These are phyloP conservation scores for Diachasma alloeum DNA, from an alignment of 1,140 invertebrate species.

Conservation along the genomic window DNA sequence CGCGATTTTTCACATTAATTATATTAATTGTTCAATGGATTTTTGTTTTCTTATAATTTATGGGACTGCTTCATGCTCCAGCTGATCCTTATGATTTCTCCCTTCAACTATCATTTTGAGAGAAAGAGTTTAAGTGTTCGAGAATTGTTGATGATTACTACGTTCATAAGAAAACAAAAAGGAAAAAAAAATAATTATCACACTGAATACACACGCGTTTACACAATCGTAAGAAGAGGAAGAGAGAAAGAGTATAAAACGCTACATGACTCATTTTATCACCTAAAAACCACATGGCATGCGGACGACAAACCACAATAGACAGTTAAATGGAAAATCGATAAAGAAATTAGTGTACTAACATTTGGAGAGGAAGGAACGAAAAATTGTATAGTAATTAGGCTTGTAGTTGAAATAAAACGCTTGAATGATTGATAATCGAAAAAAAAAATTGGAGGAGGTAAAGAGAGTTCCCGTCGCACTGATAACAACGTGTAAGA, in stretches of 20 bases:
- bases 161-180: neutral
- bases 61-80: neutral
- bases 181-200: neutral
- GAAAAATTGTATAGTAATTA: conserved; percentile 56
- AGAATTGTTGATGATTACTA: neutral
- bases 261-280: conserved; percentile 26
- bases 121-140: neutral
- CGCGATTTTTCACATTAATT: neutral
- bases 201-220: neutral
- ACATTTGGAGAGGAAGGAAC: conserved; percentile 29
- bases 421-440: conserved; percentile 40
- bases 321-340: conserved; percentile 8
- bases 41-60: neutral
- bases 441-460: conserved; percentile 30
- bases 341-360: conserved; percentile 47
- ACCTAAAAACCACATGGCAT: neutral
- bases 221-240: neutral
- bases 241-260: conserved; percentile 12
- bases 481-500: conserved; percentile 39
- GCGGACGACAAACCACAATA: conserved; percentile 20
- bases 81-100: neutral
- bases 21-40: neutral
- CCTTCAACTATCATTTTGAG: neutral
- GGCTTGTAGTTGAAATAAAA: conserved; percentile 55
- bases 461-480: conserved; percentile 40